Evolutionary conservation across 1,140 invertebrate species (phyloP).

Genomic region (Panagrolaimus sp.): DNA sequence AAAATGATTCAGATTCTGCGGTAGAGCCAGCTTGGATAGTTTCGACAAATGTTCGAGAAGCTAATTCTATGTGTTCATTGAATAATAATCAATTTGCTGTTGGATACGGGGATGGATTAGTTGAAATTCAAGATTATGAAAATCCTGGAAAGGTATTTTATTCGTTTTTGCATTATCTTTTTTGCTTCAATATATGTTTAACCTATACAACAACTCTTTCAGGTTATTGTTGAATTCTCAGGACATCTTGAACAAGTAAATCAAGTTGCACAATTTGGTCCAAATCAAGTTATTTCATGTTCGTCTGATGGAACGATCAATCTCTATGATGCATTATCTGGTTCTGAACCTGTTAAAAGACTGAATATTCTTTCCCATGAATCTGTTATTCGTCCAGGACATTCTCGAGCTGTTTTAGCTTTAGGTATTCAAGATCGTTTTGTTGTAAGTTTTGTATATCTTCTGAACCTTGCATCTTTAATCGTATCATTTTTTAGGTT

Average conservation of each 20-base stretch:
- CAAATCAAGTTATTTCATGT: neutral
- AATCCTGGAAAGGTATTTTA: neutral
- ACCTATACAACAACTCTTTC: neutral
- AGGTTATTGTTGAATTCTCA: neutral
- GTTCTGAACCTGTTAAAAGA: neutral
- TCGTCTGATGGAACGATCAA: slow-evolving; percentile 1
- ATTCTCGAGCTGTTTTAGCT: neutral
- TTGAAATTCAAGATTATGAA: neutral
- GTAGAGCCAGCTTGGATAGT: neutral
- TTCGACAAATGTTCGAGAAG: neutral
- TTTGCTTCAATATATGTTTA: neutral
- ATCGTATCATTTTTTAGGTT: neutral
- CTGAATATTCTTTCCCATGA: neutral
- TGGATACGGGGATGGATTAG: neutral
- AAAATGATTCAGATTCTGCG: neutral
- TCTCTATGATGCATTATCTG: neutral
- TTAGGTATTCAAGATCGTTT: slow-evolving; percentile 4
- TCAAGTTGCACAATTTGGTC: neutral
- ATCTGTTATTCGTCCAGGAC: neutral
- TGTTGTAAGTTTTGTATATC: slow-evolving; percentile 4
- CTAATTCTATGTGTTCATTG: neutral
- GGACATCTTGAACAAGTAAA: slow-evolving; percentile 1
- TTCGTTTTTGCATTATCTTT: neutral
- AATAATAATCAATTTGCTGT: slow-evolving; percentile 5
- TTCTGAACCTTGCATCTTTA: too few relatives aligned